phyloP scores from a whole-genome alignment of 2,113 vertebrate genomes.

The Microtus richardsoni region DNA sequence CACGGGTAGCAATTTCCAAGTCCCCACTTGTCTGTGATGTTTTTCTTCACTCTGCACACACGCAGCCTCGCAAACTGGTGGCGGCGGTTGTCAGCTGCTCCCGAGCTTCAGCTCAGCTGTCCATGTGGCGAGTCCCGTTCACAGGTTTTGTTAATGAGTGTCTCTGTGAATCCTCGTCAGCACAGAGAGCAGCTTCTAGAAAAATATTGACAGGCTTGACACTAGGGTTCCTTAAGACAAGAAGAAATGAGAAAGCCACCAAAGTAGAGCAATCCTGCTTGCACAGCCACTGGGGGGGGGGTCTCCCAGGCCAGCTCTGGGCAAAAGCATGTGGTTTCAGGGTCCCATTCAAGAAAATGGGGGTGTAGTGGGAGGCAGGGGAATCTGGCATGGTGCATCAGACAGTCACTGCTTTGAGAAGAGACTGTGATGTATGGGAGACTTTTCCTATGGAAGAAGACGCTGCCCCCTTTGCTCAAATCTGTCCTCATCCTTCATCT shows the following conservation, averaged over 20 bases:
- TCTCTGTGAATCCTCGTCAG: not conserved
- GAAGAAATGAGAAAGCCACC: fast-evolving
- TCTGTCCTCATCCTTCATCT: fast-evolving
- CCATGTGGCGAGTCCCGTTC: not conserved
- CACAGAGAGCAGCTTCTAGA: fast-evolving
- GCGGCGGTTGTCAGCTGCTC: not conserved
- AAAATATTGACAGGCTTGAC: not conserved
- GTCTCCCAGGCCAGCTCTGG: not conserved
- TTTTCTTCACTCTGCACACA: not conserved
- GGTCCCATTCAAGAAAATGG: not conserved
- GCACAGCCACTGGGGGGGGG: fast-evolving
- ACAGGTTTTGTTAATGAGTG: not conserved
- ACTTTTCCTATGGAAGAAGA: fast-evolving
- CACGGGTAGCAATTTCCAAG: no score
- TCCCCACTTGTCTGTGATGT: not conserved
- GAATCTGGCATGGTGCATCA: not conserved
- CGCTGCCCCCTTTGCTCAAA: fast-evolving
- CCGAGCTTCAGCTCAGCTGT: fast-evolving
- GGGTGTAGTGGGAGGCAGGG: not conserved
- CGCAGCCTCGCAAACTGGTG: not conserved
- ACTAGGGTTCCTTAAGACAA: not conserved
- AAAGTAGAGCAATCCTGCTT: no score
- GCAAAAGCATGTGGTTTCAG: not conserved
- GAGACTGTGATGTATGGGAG: fast-evolving
- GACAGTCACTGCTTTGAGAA: fast-evolving